Conservation (phyloP, 2,797 vertebrate genomes). For the Sciurus vulgaris region DNA sequence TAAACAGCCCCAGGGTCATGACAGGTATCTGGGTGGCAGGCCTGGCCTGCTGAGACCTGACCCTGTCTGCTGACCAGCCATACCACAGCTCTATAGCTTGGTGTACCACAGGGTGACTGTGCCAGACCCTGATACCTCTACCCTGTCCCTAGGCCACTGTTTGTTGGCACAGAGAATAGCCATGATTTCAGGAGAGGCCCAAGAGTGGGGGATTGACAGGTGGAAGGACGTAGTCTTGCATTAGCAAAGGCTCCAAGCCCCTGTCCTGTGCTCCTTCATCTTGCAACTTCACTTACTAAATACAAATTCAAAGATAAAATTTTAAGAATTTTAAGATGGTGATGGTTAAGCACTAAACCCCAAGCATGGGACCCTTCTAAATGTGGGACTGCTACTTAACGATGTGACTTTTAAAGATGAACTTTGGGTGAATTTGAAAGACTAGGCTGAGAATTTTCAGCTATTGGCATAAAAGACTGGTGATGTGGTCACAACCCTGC, state of each 20-base stretch:
- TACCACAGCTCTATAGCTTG: too few species aligned
- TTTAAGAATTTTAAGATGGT: background rate
- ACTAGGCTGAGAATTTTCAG: background rate
- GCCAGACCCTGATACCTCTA: background rate
- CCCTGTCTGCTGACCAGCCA: background rate
- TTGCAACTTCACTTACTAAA: background rate
- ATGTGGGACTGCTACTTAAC: too few species aligned
- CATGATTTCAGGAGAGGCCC: background rate
- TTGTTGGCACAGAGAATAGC: background rate
- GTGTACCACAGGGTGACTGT: too few species aligned
- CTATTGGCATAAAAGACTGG: background rate
- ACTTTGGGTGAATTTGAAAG: background rate
- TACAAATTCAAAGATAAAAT: background rate
- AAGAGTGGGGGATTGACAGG: accelerated
- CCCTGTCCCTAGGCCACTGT: background rate
- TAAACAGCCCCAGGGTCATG: background rate
- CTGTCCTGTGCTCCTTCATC: background rate
- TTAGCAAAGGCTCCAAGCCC: background rate
- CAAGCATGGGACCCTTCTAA: background rate
- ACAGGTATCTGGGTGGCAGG: background rate
- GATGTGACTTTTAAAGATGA: background rate
- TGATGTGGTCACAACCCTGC: background rate
- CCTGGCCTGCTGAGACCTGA: background rate
- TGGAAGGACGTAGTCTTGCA: accelerated
- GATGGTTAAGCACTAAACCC: background rate